Evolutionary conservation across 1,140 invertebrate species (phyloP).

Genomic region (Eufriesea mexicana): DNA sequence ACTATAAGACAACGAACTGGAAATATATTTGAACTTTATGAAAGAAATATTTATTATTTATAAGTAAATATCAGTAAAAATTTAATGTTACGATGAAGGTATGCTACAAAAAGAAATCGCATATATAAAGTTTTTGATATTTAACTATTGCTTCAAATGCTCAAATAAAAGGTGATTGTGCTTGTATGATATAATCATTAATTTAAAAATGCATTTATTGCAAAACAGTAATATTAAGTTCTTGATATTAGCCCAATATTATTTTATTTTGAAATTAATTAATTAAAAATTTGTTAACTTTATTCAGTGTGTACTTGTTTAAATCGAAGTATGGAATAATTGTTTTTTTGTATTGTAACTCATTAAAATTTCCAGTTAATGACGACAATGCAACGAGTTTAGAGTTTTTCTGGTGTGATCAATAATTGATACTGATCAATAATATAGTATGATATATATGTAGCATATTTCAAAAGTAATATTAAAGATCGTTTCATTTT

Average conservation of each 20-base stretch:
- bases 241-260: slow-evolving; percentile 1
- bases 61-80: slow-evolving; percentile 37
- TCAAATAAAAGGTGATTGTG: slow-evolving; percentile 59
- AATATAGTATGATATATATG: slow-evolving; percentile 6
- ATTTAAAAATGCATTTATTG: slow-evolving; percentile 19
- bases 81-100: slow-evolving; percentile 30
- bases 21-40: slow-evolving; percentile 50
- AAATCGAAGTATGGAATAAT: not conserved
- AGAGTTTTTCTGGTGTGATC: slow-evolving; percentile 35
- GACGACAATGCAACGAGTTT: slow-evolving; percentile 40
- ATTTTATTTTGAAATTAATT: slow-evolving; percentile 18
- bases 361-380: slow-evolving; percentile 5
- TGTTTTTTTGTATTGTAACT: not conserved
- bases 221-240: slow-evolving; percentile 3
- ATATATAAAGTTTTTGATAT: slow-evolving; percentile 54
- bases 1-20: slow-evolving; percentile 64
- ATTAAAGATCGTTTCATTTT: not conserved
- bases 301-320: not conserved
- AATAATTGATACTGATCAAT: slow-evolving; percentile 1
- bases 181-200: slow-evolving; percentile 46
- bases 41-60: slow-evolving; percentile 55
- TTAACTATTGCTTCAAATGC: slow-evolving; percentile 64
- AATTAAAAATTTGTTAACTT: not conserved
- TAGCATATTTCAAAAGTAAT: not conserved
- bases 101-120: slow-evolving; percentile 12